A percentile compares a stretch with the other conserved stretches of the same genome.
phyloP scores from a whole-genome alignment of 2,797 vertebrate genomes.

The Gila robusta region DNA sequence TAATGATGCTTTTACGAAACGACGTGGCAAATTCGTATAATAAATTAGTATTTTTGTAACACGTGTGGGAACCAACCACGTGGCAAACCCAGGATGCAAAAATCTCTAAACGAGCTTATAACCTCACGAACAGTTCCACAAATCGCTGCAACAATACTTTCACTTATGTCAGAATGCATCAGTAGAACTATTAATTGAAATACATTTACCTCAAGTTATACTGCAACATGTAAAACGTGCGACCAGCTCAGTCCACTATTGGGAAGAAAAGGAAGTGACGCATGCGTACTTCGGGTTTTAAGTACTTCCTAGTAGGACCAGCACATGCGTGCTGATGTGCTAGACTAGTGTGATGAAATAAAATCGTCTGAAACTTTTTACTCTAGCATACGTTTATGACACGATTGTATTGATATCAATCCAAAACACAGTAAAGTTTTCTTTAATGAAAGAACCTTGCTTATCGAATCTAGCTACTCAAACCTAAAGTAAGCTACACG shows the following conservation, averaged over 20 bases:
- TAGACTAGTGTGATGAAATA: not conserved
- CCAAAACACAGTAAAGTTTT: not conserved
- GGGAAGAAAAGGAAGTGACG: conserved; percentile 8
- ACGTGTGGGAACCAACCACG: not conserved
- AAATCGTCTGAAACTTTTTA: not conserved
- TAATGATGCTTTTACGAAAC: not conserved
- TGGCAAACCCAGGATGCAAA: not conserved
- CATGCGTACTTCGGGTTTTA: conserved; percentile 43
- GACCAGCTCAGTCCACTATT: not conserved
- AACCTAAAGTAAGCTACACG: not conserved
- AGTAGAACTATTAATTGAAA: not conserved
- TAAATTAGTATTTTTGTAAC: not conserved
- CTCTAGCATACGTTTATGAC: not conserved
- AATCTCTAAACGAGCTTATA: not conserved
- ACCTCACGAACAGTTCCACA: too few relatives aligned
- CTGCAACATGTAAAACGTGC: not conserved
- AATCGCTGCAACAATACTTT: not conserved
- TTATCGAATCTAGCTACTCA: not conserved
- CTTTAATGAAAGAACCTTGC: not conserved
- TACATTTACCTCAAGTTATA: conserved; percentile 8
- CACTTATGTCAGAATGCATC: not conserved
- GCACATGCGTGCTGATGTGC: conserved; percentile 48
- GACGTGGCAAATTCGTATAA: too few relatives aligned
- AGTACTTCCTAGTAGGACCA: not conserved
- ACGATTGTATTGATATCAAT: not conserved